Base-by-base conservation (phyloP, 2,888 invertebrate species). In the Asteroscopus sphinx region DNA sequence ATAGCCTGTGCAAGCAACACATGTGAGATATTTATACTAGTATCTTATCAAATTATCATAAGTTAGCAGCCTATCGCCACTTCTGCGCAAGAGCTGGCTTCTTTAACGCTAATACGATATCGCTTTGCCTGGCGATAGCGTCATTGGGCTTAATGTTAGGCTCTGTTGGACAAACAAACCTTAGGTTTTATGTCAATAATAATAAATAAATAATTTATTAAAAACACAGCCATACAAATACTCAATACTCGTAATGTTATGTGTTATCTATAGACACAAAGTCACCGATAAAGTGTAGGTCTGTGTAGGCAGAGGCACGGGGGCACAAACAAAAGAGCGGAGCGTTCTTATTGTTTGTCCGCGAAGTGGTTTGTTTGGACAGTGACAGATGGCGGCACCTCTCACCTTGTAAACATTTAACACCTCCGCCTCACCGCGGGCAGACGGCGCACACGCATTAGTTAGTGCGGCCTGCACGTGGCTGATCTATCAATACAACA, bases 391-490 rank as follows among this genome's bases (percentile, higher is more conserved):
- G 82, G 82, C 80, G 68, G 80, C 77, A 78, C 79, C 80, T 83
- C 78, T 79, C 76, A 77, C 82, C 83, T 80, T 86, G 86, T 88
- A 85, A 89, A 87, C 87, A 87, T 88, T 88, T 89, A 85, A 89
- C 89, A 90, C 88, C 87, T 89, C 79, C 36, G 47, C 25, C 36
- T 48, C 41, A 25, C 44, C 16, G 35, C 62, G 44, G 46, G 68
- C 65, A 56, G 63, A 59, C 48, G 66, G 70, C 59, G 58, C 68
- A 45, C 42, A 54, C 67, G 69, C 80, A 74, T 79, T 77, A 79
- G 62, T 78, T 77, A 77, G 68, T 44, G 53, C 53, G 36, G 37
- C 35, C 49, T 66, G 63, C 57, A 59, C 51, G 65, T 66, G 66
- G 62, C 66, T 65, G 62, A 63, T 63, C 67, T 61, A 57, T 64